These are phyloP conservation scores for Uromys caudimaculatus DNA, from an alignment of 2,797 vertebrate genomes.

Conservation along the genomic window DNA sequence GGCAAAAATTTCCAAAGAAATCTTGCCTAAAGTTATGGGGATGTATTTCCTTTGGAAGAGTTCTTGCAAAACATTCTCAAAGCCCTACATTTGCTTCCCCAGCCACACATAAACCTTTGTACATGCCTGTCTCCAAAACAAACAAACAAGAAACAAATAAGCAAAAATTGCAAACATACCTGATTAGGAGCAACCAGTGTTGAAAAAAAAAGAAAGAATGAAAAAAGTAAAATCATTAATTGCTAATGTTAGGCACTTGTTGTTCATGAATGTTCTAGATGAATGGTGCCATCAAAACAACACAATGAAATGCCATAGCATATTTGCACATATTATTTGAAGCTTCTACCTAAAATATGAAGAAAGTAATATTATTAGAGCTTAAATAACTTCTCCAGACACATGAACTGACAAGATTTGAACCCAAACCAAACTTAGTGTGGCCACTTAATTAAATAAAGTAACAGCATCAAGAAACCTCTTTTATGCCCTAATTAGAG, in stretches of 20 bases:
- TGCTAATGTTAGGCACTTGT: background rate
- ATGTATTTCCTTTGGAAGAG: background rate
- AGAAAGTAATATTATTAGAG: background rate
- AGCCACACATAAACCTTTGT: background rate
- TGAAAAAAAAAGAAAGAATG: background rate
- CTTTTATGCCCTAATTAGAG: background rate
- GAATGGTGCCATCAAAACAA: background rate
- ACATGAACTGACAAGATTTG: background rate
- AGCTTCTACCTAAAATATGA: background rate
- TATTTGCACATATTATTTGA: background rate
- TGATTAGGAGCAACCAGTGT: background rate
- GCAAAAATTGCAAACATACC: background rate
- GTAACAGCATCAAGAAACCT: background rate
- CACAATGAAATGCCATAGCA: background rate
- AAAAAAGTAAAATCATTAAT: background rate
- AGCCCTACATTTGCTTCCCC: background rate
- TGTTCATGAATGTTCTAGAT: background rate
- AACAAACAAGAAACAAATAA: background rate
- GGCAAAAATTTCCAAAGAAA: slow-evolving; percentile 16
- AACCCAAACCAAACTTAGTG: background rate
- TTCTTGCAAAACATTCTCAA: background rate
- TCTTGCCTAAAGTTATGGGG: background rate
- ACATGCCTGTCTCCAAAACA: background rate
- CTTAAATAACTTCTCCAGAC: background rate
- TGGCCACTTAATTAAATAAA: background rate